phyloP scores from a whole-genome alignment of 2,888 invertebrate species.

The Lochmaea capreae region DNA sequence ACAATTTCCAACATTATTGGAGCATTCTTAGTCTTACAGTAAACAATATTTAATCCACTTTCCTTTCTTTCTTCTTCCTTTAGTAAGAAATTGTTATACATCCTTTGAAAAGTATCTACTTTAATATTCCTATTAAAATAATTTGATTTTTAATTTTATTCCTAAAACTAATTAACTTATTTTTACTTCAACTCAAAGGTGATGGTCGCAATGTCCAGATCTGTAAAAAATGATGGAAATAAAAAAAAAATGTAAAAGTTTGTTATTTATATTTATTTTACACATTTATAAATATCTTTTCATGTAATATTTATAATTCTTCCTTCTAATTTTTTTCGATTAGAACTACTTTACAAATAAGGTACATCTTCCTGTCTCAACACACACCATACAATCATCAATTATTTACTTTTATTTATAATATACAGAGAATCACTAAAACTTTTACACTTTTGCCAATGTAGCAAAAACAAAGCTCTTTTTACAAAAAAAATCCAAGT shows the following conservation, averaged over 20 bases:
- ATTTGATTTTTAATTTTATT: too few species aligned
- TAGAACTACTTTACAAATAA: conserved; percentile 66
- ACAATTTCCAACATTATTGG: too few species aligned
- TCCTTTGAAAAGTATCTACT: too few species aligned
- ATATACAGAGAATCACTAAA: conserved; percentile 63
- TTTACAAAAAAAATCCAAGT: conserved; percentile 38
- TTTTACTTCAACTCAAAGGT: too few species aligned
- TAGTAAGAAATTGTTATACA: too few species aligned
- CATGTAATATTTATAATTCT: conserved; percentile 63
- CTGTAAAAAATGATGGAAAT: neutral
- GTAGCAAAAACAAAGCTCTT: conserved; percentile 41
- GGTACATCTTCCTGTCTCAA: conserved; percentile 63
- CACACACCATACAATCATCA: conserved; percentile 60
- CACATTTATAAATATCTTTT: conserved; percentile 66
- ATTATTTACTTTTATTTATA: conserved; percentile 55
- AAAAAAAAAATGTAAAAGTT: conserved; percentile 49
- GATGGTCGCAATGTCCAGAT: too few species aligned
- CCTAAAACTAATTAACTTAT: too few species aligned
- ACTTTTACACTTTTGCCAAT: conserved; percentile 45
- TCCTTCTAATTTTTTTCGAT: conserved; percentile 57
- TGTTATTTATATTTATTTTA: conserved; percentile 64
- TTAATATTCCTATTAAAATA: too few species aligned
- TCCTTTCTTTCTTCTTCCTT: too few species aligned
- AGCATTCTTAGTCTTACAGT: too few species aligned
- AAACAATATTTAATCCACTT: too few species aligned